Base-by-base conservation (phyloP, 2,888 invertebrate genomes). In the Pogonocherus hispidulus region DNA sequence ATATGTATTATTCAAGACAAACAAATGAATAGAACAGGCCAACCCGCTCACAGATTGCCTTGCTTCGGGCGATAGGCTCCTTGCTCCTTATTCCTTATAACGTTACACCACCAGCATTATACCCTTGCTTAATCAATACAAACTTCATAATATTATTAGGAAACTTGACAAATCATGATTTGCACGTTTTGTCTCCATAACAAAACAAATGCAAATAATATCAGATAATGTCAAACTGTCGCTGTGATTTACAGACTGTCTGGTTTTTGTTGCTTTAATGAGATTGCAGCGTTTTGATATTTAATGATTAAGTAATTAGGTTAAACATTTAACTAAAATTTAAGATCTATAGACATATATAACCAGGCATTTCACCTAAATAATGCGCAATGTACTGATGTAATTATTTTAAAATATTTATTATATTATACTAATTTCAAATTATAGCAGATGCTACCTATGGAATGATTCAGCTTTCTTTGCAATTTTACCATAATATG, bases 1-100 rank as follows among this genome's bases (percentile, higher is more conserved):
- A 72, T 68, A 78, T 78, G 70, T 82, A 84, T 84, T 82, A 84
- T 84, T 84, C 83, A 84, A 77, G 78, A 79, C 81, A 82, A 84
- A 83, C 81, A 84, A 83, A 84, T 81, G 83, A 81, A 80, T 81
- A 78, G 77, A 80, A 80, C 79, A 78, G 78, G 78, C 79, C 73
- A 78, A 78, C 75, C 77, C 76, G 78, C 78, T 78, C 76, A 75
- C 80, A 82, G 80, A 80, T 81, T 81, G 78, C 79, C 78, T 78
- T 69, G 81, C 83, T 77, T 71, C 69, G 72, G 81, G 83, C 82
- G 70, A 79, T 80, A 78, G 77, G 74, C 76, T 80, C 77, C 79
- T 80, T 79, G 80, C 77, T 78, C 78, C 63, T 79, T 79, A 65
- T 67, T 74, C 72, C 77, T 75, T 78, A 66, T 19, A 27, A 55